These are phyloP conservation scores for Strix occidentalis DNA, from an alignment of 2,797 vertebrate genomes.

Conservation along the genomic window DNA sequence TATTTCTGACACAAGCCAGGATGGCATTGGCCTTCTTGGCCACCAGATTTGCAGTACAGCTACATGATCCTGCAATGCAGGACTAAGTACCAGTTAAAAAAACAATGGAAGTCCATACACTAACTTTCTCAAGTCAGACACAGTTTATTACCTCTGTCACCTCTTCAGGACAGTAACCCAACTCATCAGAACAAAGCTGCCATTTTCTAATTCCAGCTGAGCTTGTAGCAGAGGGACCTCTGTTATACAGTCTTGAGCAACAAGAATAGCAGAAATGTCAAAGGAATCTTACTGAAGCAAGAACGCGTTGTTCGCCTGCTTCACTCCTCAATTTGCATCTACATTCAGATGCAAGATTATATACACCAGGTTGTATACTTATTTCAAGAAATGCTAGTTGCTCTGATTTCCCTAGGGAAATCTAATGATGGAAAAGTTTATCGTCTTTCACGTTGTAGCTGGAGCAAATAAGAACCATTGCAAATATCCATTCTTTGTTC, in stretches of 20 bases:
- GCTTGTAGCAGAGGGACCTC: not conserved
- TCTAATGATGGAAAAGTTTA: constrained; percentile 7
- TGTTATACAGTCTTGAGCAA: not conserved
- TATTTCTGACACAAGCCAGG: too few species aligned
- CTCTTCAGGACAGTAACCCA: not conserved
- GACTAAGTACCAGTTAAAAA: not conserved
- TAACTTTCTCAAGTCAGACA: not conserved
- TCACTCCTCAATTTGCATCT: not conserved
- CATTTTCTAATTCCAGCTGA: not conserved
- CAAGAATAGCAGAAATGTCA: not conserved
- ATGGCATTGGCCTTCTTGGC: too few species aligned
- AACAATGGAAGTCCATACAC: not conserved
- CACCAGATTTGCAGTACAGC: not conserved
- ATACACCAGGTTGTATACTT: not conserved
- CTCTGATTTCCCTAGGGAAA: constrained; percentile 37
- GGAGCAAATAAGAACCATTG: not conserved
- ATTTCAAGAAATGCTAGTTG: not conserved
- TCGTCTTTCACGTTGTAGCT: not conserved
- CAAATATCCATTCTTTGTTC: not conserved
- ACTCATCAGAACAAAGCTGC: not conserved
- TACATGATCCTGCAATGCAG: not conserved
- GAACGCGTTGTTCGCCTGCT: not conserved
- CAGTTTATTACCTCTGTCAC: not conserved
- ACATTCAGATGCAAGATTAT: not conserved
- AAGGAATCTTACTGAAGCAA: not conserved